phyloP scores from a whole-genome alignment of 2,113 vertebrate genomes.

The Zosterops hypoxanthus region DNA sequence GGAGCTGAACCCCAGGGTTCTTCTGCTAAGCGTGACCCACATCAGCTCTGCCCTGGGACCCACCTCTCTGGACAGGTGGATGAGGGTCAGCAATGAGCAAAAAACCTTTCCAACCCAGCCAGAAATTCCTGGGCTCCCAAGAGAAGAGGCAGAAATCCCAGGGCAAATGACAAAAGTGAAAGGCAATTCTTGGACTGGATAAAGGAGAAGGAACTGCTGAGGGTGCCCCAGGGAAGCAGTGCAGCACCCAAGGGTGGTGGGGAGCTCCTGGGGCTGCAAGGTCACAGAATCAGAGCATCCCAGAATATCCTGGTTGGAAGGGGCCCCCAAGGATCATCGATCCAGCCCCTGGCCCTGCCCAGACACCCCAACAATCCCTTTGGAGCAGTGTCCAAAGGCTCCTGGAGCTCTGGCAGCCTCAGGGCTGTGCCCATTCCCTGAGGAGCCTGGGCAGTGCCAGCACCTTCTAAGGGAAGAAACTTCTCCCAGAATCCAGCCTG shows the following conservation, averaged over 20 bases:
- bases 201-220: neutral
- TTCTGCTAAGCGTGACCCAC: accelerated
- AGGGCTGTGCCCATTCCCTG: neutral
- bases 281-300: neutral
- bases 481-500: neutral
- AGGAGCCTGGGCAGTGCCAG: neutral
- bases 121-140: neutral
- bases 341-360: accelerated
- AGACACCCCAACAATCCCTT: neutral
- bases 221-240: neutral
- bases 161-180: neutral
- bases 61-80: neutral
- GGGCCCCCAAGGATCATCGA: neutral
- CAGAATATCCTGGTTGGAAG: neutral
- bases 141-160: neutral
- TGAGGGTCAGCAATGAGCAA: neutral
- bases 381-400: accelerated
- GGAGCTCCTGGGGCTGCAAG: neutral
- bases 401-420: neutral
- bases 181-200: neutral
- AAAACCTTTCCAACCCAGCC: neutral
- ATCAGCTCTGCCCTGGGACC: neutral
- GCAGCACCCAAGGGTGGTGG: accelerated
- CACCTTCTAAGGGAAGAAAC: neutral
- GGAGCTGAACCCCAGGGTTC: neutral